phyloP scores from a whole-genome alignment of 2,113 vertebrate species.

The Ptilonorhynchus violaceus region DNA sequence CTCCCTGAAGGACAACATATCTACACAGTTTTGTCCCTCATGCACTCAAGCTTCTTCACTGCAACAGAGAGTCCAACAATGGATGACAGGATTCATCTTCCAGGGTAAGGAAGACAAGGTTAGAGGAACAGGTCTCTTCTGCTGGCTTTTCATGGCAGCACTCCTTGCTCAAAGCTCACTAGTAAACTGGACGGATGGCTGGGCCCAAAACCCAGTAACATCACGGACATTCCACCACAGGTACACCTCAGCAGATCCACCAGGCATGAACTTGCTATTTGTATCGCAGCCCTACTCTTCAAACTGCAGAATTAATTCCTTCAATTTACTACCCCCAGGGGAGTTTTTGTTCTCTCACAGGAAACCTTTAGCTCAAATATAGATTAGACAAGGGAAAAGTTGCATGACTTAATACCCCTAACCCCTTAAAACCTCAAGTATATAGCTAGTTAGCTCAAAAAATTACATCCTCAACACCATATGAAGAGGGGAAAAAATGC shows the following conservation, averaged over 20 bases:
- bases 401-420: neutral
- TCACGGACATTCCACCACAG: neutral
- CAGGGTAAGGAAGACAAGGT: neutral
- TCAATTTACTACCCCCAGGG: neutral
- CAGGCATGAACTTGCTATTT: neutral
- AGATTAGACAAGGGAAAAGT: neutral
- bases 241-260: neutral
- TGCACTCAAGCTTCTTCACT: too few species aligned
- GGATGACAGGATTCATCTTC: neutral
- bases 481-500: accelerated
- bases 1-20: neutral
- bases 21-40: neutral
- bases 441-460: neutral
- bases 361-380: neutral
- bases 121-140: neutral
- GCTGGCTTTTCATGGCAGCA: neutral
- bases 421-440: accelerated
- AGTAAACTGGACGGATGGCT: neutral
- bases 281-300: neutral
- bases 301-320: neutral
- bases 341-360: neutral
- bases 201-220: accelerated
- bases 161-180: neutral
- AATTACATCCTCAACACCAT: neutral
- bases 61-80: accelerated